Base-by-base conservation (phyloP, 2,797 vertebrate genomes). In the Muscicapa striata region DNA sequence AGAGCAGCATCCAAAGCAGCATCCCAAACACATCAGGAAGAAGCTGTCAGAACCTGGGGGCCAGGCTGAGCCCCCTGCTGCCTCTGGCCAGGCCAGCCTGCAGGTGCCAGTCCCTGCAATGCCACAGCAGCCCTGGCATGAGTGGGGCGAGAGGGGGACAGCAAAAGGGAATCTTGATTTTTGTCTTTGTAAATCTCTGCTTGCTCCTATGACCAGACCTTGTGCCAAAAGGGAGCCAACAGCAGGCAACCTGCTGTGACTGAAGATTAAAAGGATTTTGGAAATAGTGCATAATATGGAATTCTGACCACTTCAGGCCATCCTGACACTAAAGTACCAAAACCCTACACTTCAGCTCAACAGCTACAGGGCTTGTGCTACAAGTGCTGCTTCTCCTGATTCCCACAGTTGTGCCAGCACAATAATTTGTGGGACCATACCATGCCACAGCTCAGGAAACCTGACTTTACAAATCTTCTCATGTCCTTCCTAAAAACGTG, bases 121-220 rank as follows among this genome's bases (percentile, higher is more conserved):
- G 40, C 40, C 40, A 40, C 40, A 40, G 40, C 40, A 40, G 40
- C 20, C 59, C 27, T 0, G 0, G 29, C 51, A 52, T 1, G 29
- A 58, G 73, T 15, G 14, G 22, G 14, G 7, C 0, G 0, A 49
- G 38, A 1, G 1, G 46, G 36, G 15, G 24, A 40, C 5, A 78
- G 24, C 9, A 26, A 36, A 66, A 32, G 20, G n/a, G 49, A 82
- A 45, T 4, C 15, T 27, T 22, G 4, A 22, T 15, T 85, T 70
- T 76, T 70, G 24, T 73, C n/a, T 82, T 22, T 48, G 15, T 26
- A 40, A 49, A 61, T 38, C 34, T 70, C 16, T 30, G 32, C 52
- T 63, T 58, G 9, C 21, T 62, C 30, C 3, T 32, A 13, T 2
- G 3, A 51, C 18, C 17, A 45, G 45, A 70, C 32, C 34, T 64